Evolutionary conservation across 2,113 vertebrate species (phyloP).

Genomic region (Apus apus): DNA sequence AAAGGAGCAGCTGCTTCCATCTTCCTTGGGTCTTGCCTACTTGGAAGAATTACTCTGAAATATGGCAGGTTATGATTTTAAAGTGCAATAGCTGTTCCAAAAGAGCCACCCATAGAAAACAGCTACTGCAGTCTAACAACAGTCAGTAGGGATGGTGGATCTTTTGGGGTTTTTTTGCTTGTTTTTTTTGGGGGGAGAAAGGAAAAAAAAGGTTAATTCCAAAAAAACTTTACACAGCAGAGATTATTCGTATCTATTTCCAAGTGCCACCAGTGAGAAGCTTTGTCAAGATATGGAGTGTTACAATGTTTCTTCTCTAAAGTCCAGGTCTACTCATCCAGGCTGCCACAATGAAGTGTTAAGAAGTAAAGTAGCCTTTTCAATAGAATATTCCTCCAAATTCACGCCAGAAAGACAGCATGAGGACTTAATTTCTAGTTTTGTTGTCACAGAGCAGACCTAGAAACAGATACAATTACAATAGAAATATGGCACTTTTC

Average conservation of each 20-base stretch:
- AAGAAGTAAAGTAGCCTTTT: neutral
- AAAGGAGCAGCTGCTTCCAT: neutral
- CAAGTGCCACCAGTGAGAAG: neutral
- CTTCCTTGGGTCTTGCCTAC: neutral
- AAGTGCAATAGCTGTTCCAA: neutral
- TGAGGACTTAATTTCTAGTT: neutral
- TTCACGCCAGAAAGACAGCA: neutral
- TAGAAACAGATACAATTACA: neutral
- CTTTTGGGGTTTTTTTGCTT: too few relatives aligned
- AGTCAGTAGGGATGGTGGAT: neutral
- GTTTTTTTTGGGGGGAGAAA: too few relatives aligned
- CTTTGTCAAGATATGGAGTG: neutral
- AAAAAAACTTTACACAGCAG: neutral
- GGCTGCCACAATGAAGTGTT: fast-evolving
- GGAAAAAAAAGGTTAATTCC: too few relatives aligned
- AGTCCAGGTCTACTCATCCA: neutral
- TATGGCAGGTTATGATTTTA: neutral
- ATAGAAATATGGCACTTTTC: neutral
- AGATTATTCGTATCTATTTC: neutral
- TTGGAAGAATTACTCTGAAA: neutral
- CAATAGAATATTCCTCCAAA: neutral
- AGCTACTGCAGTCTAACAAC: neutral
- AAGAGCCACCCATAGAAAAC: neutral
- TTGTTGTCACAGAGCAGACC: neutral
- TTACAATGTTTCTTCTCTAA: neutral